A percentile compares a stretch with the other conserved stretches of the same genome.
These are phyloP conservation scores for Proisotoma minuta DNA, from an alignment of 2,888 invertebrate species.

Conservation along the genomic window DNA sequence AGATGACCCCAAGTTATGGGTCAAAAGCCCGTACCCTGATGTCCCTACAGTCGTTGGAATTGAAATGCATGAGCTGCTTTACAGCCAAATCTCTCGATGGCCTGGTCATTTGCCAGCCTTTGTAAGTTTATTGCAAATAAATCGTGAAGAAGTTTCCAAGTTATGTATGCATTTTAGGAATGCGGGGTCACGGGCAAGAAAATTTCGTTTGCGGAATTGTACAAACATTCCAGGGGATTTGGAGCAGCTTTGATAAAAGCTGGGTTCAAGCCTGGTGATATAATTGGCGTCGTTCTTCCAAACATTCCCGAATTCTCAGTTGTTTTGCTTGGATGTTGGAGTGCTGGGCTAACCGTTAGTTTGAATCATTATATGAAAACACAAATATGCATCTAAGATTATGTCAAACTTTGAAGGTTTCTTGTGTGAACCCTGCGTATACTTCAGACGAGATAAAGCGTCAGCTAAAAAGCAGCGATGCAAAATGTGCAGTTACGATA, in stretches of 20 bases:
- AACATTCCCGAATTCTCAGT: constrained; percentile 48
- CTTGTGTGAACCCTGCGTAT: constrained; percentile 45
- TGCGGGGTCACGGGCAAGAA: constrained; percentile 29
- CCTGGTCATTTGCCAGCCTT: constrained; percentile 25
- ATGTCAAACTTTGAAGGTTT: constrained; percentile 19
- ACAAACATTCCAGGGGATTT: constrained; percentile 27
- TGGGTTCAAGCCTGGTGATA: constrained; percentile 30
- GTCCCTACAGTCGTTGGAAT: constrained; percentile 17
- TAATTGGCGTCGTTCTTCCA: constrained; percentile 46
- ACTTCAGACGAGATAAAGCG: constrained; percentile 37
- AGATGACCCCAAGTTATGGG: constrained; percentile 34
- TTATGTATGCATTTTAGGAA: constrained; percentile 20
- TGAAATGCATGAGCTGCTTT: constrained; percentile 37
- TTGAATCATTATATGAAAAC: background rate
- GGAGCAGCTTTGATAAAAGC: constrained; percentile 36
- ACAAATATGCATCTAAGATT: background rate
- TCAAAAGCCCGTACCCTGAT: constrained; percentile 34
- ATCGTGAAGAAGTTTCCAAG: background rate
- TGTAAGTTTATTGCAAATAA: constrained; percentile 15
- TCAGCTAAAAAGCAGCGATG: constrained; percentile 30
- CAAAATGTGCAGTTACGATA: constrained; percentile 31
- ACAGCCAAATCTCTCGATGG: constrained; percentile 21
- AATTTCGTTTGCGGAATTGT: constrained; percentile 29
- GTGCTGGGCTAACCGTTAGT: constrained; percentile 28
- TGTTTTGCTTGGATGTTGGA: constrained; percentile 41